phyloP scores from a whole-genome alignment of 2,113 vertebrate species.

The Petromus typicus region DNA sequence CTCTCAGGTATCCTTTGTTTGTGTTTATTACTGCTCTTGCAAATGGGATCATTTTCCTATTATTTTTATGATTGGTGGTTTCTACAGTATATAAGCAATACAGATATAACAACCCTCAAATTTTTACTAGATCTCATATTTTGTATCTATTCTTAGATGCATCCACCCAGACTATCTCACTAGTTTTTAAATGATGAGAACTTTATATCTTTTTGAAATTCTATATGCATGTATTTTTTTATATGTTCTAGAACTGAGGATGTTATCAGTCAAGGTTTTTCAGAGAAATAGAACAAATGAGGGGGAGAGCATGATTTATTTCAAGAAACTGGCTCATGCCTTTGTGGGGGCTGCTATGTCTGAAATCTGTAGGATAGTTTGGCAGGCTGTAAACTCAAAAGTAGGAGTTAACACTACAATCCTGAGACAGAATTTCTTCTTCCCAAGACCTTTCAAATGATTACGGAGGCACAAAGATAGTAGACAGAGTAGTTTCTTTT shows the following conservation, averaged over 20 bases:
- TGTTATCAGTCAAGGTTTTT: not conserved
- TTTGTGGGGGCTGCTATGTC: not conserved
- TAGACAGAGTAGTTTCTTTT: not conserved
- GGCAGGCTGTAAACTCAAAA: not conserved
- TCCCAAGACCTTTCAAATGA: constrained; percentile 13
- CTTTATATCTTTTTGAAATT: not conserved
- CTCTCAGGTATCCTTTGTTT: not conserved
- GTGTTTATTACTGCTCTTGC: not conserved
- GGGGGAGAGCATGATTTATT: not conserved
- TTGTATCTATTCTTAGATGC: not conserved
- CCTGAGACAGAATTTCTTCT: not conserved
- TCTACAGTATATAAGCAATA: not conserved
- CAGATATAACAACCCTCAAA: not conserved
- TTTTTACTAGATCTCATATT: not conserved
- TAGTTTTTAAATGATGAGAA: constrained; percentile 7
- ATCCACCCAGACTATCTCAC: not conserved
- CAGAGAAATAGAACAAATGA: not conserved
- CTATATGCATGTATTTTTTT: not conserved
- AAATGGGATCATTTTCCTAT: not conserved
- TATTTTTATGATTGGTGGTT: not conserved
- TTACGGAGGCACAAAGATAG: not conserved
- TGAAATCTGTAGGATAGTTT: not conserved
- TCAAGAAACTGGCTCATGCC: not conserved
- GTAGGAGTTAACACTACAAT: not conserved
- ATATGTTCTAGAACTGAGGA: not conserved